A percentile compares a stretch with the other conserved stretches of the same genome.
These are phyloP conservation scores for Cyanoderma ruficeps DNA, from an alignment of 2,113 vertebrate genomes.

Conservation along the genomic window DNA sequence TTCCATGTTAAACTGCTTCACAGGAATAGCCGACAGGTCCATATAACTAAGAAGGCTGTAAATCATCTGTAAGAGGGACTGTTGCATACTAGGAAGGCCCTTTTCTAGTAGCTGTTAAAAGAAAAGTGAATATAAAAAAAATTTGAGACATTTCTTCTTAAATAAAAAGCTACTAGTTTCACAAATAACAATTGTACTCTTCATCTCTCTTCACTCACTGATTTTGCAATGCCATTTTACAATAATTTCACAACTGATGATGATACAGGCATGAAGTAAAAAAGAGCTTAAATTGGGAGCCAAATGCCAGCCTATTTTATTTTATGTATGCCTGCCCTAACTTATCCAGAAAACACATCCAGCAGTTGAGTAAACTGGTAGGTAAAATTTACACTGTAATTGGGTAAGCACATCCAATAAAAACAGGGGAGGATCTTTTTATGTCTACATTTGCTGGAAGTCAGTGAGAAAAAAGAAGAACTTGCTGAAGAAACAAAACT, in stretches of 20 bases:
- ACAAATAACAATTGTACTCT: neutral
- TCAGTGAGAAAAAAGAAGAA: constrained; percentile 23
- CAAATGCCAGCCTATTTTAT: neutral
- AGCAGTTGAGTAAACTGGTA: neutral
- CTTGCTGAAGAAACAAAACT: constrained; percentile 28
- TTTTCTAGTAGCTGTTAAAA: constrained; percentile 89
- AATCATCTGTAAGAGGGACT: constrained; percentile 95
- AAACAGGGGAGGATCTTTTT: neutral
- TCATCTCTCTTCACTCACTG: neutral
- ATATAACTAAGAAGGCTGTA: constrained; percentile 96
- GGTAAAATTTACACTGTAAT: neutral
- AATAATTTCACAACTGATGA: neutral
- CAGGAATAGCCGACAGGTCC: constrained; percentile 90
- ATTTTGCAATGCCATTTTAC: constrained; percentile 16
- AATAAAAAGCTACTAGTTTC: neutral
- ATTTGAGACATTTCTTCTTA: neutral
- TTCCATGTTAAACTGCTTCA: constrained; percentile 94
- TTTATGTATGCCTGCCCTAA: neutral
- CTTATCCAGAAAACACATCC: constrained; percentile 8
- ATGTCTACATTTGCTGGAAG: constrained; percentile 3
- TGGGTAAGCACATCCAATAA: neutral
- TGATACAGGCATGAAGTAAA: neutral
- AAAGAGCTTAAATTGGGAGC: neutral
- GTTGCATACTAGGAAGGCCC: constrained; percentile 95
- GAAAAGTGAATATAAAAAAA: neutral